These are phyloP conservation scores for Conistra vaccinii DNA, from an alignment of 2,888 invertebrate genomes.

Conservation along the genomic window DNA sequence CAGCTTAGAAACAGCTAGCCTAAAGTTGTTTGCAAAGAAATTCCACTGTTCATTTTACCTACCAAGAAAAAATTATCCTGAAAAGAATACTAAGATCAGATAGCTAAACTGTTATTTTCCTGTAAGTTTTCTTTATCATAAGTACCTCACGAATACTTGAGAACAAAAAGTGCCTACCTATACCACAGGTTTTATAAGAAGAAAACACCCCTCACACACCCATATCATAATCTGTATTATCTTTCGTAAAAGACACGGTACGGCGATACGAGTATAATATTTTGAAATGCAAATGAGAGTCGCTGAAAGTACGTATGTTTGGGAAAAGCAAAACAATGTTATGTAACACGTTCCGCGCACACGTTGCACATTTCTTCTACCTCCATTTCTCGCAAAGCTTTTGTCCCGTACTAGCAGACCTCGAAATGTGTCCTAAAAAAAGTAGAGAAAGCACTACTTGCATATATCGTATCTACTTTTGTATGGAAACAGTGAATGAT, in stretches of 20 bases:
- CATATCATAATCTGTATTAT: constrained; percentile 46
- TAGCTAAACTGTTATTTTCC: constrained; percentile 42
- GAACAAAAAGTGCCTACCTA: constrained; percentile 16
- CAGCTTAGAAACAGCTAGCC: constrained; percentile 17
- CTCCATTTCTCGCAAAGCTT: constrained; percentile 53
- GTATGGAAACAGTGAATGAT: constrained; percentile 41
- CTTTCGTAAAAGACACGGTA: constrained; percentile 40
- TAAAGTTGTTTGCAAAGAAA: constrained; percentile 12
- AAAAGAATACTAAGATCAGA: constrained; percentile 30
- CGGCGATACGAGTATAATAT: constrained; percentile 49
- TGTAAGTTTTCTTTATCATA: constrained; percentile 29
- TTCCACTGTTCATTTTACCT: constrained; percentile 29
- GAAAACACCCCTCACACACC: constrained; percentile 18
- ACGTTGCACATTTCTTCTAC: constrained; percentile 59
- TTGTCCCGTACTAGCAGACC: constrained; percentile 47
- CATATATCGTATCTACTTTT: constrained; percentile 20
- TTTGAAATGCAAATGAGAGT: constrained; percentile 62
- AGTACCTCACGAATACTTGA: constrained; percentile 29
- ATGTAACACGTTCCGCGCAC: constrained; percentile 56
- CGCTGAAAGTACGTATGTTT: constrained; percentile 56
- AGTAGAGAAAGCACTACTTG: constrained; percentile 53
- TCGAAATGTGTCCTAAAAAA: constrained; percentile 49
- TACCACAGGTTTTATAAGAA: constrained; percentile 19
- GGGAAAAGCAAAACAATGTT: constrained; percentile 63
- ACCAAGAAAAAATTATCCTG: constrained; percentile 4